Evolutionary conservation across 2,888 invertebrate species (phyloP).

Genomic region (Lucinisca nassula): DNA sequence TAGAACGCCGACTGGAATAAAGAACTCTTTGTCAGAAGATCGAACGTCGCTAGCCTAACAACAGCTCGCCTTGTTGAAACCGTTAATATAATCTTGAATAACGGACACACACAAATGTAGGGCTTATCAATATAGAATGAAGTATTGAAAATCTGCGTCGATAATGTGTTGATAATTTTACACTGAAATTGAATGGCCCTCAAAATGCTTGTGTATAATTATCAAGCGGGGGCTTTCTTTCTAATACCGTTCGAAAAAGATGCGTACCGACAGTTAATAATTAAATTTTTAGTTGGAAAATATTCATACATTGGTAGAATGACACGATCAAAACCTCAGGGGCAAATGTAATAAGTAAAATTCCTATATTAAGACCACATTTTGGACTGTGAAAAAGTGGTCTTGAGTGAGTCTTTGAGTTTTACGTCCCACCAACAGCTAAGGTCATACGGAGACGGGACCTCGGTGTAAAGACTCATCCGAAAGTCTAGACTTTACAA

Average conservation of each 20-base stretch:
- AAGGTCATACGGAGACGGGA: too few species aligned
- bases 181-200: constrained; percentile 63
- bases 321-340: too few species aligned
- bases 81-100: constrained; percentile 31
- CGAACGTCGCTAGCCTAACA: not conserved
- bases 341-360: too few species aligned
- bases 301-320: too few species aligned
- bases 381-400: too few species aligned
- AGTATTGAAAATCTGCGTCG: constrained; percentile 55
- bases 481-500: too few species aligned
- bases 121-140: constrained; percentile 57
- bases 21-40: not conserved
- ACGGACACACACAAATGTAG: constrained; percentile 31
- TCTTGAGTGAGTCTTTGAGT: too few species aligned
- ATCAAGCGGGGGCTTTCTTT: constrained; percentile 31
- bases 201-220: constrained; percentile 54
- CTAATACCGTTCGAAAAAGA: not conserved
- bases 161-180: constrained; percentile 70
- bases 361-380: too few species aligned
- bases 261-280: not conserved
- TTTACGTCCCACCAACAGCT: too few species aligned
- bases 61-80: constrained; percentile 15
- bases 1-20: not conserved
- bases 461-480: too few species aligned
- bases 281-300: not conserved